phyloP scores from a whole-genome alignment of 2,797 vertebrate species.

The Enteromius unitaeniatus region DNA sequence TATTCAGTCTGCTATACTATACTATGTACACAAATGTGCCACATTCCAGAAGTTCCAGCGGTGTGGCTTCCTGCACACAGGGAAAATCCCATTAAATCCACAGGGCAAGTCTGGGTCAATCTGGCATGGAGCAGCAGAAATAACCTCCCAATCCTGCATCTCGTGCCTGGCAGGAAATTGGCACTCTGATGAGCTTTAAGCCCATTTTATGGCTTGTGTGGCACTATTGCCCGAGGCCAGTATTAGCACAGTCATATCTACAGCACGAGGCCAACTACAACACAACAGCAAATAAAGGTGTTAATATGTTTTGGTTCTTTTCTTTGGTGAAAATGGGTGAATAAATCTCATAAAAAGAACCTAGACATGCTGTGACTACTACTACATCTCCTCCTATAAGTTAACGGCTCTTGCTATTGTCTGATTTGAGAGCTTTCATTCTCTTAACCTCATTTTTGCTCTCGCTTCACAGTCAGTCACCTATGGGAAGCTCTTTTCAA shows the following conservation, averaged over 20 bases:
- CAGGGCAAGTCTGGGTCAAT: slow-evolving; percentile 61
- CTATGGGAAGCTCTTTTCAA: slow-evolving; percentile 49
- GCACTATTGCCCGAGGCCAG: slow-evolving; percentile 50
- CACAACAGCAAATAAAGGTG: slow-evolving; percentile 6
- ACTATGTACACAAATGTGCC: slow-evolving; percentile 16
- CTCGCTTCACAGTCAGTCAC: slow-evolving; percentile 34
- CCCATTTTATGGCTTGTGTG: slow-evolving; percentile 57
- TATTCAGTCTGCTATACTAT: background rate
- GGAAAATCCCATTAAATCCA: slow-evolving; percentile 55
- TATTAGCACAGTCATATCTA: slow-evolving; percentile 35
- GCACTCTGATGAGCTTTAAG: slow-evolving; percentile 57
- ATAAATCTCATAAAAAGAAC: slow-evolving; percentile 21
- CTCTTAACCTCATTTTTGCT: slow-evolving; percentile 38
- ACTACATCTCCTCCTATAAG: background rate
- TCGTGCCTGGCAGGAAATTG: slow-evolving; percentile 57
- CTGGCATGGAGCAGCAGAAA: slow-evolving; percentile 58
- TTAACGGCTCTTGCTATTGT: slow-evolving; percentile 5
- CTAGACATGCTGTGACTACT: slow-evolving; percentile 13
- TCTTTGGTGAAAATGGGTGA: background rate
- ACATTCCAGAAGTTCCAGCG: slow-evolving; percentile 42
- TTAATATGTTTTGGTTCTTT: slow-evolving; percentile 4
- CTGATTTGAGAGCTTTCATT: slow-evolving; percentile 47
- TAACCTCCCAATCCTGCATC: slow-evolving; percentile 57
- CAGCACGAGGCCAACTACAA: slow-evolving; percentile 31
- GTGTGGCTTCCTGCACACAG: slow-evolving; percentile 48